Conservation (phyloP, 2,888 invertebrate species). For the Acanthoscelides obtectus region DNA sequence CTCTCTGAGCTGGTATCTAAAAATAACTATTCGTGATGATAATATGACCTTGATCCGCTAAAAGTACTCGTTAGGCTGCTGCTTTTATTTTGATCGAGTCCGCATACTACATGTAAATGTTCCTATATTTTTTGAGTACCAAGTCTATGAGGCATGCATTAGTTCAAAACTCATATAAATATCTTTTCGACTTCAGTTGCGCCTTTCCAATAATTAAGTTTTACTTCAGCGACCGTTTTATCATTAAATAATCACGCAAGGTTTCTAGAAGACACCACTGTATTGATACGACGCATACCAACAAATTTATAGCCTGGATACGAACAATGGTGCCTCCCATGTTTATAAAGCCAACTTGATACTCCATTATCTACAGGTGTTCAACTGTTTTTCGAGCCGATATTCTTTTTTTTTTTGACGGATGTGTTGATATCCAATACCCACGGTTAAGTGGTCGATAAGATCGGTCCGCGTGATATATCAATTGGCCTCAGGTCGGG, state of each 20-base stretch:
- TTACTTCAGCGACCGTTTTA: no score
- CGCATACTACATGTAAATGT: no score
- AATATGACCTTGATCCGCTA: no score
- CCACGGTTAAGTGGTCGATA: constrained; percentile 24
- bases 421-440: constrained; percentile 22
- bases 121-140: no score
- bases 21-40: no score
- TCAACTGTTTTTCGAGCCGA: constrained; percentile 20
- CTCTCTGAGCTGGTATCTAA: no score
- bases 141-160: no score
- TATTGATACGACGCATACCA: constrained; percentile 5
- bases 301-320: constrained; percentile 31
- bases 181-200: no score
- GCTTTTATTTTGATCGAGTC: no score
- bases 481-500: constrained; percentile 21
- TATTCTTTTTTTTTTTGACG: constrained; percentile 10
- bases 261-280: not conserved
- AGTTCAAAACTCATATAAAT: no score
- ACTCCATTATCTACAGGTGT: constrained; percentile 28
- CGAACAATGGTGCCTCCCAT: constrained; percentile 31
- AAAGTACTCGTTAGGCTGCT: no score
- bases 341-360: constrained; percentile 23
- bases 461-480: constrained; percentile 29
- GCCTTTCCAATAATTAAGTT: no score
- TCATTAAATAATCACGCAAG: not conserved